phyloP scores from a whole-genome alignment of 2,888 invertebrate species.

The Heliconius aoede region DNA sequence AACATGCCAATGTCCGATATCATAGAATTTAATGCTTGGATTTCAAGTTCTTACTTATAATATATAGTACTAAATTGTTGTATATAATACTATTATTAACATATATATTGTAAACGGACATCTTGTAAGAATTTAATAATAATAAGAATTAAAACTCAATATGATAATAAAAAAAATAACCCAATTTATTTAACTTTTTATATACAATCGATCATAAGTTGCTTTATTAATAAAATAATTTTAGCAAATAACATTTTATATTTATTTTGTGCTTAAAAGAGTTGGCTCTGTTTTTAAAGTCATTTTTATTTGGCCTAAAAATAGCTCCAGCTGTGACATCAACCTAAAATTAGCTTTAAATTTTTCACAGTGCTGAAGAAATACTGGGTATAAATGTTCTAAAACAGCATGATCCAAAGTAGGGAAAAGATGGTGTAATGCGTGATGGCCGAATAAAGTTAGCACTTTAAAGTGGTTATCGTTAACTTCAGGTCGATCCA shows the following conservation, averaged over 20 bases:
- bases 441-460: conserved; percentile 90
- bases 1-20: not conserved
- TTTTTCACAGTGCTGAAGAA: conserved; percentile 84
- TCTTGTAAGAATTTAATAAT: too few relatives aligned
- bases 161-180: too few relatives aligned
- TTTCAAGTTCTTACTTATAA: not conserved
- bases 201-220: not conserved
- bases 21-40: not conserved
- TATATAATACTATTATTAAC: too few relatives aligned
- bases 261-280: conserved; percentile 48
- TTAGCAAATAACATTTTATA: not conserved
- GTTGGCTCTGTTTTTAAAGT: conserved; percentile 62
- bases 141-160: too few relatives aligned
- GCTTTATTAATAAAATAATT: not conserved
- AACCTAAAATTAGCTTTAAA: conserved; percentile 82
- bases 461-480: conserved; percentile 86
- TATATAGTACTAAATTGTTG: too few relatives aligned
- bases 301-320: conserved; percentile 68
- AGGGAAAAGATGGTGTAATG: conserved; percentile 91
- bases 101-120: too few relatives aligned
- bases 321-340: conserved; percentile 64
- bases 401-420: conserved; percentile 89
- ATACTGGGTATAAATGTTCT: conserved; percentile 85
- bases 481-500: conserved; percentile 88
- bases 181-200: not conserved